These are phyloP conservation scores for Xiphorhynchus elegans DNA, from an alignment of 2,113 vertebrate genomes.

Conservation along the genomic window DNA sequence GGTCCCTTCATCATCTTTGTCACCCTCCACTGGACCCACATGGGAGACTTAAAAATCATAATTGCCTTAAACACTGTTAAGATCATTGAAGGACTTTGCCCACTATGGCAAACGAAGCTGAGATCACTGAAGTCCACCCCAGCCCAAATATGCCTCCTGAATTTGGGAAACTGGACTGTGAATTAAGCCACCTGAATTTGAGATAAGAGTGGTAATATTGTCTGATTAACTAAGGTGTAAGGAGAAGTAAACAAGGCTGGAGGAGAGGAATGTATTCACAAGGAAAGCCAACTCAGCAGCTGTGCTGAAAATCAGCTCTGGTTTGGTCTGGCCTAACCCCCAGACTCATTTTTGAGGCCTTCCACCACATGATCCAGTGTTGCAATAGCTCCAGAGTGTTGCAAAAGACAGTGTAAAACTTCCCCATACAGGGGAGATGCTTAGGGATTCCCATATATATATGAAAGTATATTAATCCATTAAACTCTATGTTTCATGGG, in stretches of 20 bases:
- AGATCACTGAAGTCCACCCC: not conserved
- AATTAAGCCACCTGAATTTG: not conserved
- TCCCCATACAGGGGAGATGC: not conserved
- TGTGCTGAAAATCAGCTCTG: not conserved
- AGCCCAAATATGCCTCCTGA: not conserved
- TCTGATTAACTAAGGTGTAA: not conserved
- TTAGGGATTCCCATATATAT: not conserved
- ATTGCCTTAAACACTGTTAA: not conserved
- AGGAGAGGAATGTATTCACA: not conserved
- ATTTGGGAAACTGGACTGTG: not conserved
- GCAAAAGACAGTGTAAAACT: not conserved
- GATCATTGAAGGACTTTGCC: not conserved
- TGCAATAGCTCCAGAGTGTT: not conserved
- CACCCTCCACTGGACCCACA: accelerated
- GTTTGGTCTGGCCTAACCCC: not conserved
- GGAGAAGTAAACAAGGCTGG: not conserved
- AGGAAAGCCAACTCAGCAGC: not conserved
- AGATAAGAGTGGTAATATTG: not conserved
- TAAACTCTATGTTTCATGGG: not conserved
- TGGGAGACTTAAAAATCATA: too few species aligned
- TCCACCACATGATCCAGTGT: not conserved
- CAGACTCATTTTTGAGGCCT: not conserved
- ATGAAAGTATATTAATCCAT: not conserved
- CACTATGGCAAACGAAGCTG: not conserved
- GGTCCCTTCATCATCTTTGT: not conserved